Evolutionary conservation across 1,140 invertebrate species (phyloP).

Genomic region (Drosophila watanabei): DNA sequence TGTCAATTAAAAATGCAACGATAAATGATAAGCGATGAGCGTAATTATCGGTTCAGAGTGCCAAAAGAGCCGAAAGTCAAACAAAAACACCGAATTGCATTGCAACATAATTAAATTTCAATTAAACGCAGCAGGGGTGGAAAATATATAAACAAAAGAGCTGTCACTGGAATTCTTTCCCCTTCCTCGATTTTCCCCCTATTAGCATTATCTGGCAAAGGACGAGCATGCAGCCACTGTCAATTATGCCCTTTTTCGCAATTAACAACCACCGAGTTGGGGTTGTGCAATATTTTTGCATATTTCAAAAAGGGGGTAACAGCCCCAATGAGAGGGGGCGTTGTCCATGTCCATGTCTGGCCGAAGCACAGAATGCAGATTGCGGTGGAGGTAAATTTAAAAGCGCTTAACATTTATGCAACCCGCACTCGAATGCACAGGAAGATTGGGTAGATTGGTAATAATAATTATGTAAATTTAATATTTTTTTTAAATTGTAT

Average conservation of each 20-base stretch:
- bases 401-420: slow-evolving; percentile 62
- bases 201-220: slow-evolving; percentile 67
- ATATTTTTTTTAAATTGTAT: neutral
- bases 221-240: slow-evolving; percentile 56
- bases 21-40: slow-evolving; percentile 47
- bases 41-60: slow-evolving; percentile 64
- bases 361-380: slow-evolving; percentile 38
- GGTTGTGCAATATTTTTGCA: slow-evolving; percentile 67
- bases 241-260: slow-evolving; percentile 76
- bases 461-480: neutral
- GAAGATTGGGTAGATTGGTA: neutral
- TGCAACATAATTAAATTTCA: slow-evolving; percentile 76
- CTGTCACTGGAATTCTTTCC: slow-evolving; percentile 11
- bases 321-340: neutral
- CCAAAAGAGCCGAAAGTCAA: slow-evolving; percentile 39
- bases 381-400: slow-evolving; percentile 62
- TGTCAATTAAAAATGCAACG: slow-evolving; percentile 66
- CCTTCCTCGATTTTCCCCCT: slow-evolving; percentile 20
- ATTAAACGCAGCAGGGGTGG: slow-evolving; percentile 52
- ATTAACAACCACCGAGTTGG: slow-evolving; percentile 60
- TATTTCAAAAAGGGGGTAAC: slow-evolving; percentile 26
- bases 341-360: slow-evolving; percentile 28
- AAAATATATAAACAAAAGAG: slow-evolving; percentile 48
- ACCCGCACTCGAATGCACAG: slow-evolving; percentile 1
- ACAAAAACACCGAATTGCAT: slow-evolving; percentile 38